Conservation (phyloP, 2,888 invertebrate genomes). For the Drosophila barbarae region DNA sequence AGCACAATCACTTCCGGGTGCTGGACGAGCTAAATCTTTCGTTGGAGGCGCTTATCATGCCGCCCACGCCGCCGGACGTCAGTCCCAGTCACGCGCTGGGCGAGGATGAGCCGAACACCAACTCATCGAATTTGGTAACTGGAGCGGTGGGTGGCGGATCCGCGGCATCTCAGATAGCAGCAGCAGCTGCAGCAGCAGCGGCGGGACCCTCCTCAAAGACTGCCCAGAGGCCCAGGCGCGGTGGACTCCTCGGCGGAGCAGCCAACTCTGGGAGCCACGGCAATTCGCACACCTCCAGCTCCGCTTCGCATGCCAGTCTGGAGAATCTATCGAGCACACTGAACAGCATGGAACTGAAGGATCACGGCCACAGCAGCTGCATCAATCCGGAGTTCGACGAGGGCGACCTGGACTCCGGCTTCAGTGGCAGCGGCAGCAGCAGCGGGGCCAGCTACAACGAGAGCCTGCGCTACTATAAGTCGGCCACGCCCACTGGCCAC, state of each 20-base stretch:
- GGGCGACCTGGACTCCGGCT: conserved; percentile 88
- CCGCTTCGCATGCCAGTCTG: conserved; percentile 76
- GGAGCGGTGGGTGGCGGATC: conserved; percentile 15
- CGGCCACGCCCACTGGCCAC: conserved; percentile 70
- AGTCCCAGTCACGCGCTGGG: conserved; percentile 80
- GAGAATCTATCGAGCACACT: conserved; percentile 79
- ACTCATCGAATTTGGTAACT: neutral
- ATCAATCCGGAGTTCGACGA: conserved; percentile 80
- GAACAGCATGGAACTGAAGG: conserved; percentile 79
- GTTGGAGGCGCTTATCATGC: conserved; percentile 94
- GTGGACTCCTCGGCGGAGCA: conserved; percentile 74
- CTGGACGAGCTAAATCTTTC: conserved; percentile 92
- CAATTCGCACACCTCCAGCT: conserved; percentile 62
- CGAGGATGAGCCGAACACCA: conserved; percentile 20
- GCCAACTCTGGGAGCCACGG: conserved; percentile 51
- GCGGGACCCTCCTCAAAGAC: conserved; percentile 27
- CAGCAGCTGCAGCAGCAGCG: conserved; percentile 7
- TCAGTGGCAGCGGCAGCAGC: conserved; percentile 84
- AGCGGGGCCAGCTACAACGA: conserved; percentile 91
- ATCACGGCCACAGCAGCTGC: conserved; percentile 76
- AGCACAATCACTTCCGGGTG: conserved; percentile 90
- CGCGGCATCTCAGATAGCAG: conserved; percentile 1
- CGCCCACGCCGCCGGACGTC: conserved; percentile 81
- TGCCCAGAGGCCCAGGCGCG: conserved; percentile 68
- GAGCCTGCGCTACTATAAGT: conserved; percentile 82